Conservation (phyloP, 2,888 invertebrate genomes). For the Loripinus fragilis region DNA sequence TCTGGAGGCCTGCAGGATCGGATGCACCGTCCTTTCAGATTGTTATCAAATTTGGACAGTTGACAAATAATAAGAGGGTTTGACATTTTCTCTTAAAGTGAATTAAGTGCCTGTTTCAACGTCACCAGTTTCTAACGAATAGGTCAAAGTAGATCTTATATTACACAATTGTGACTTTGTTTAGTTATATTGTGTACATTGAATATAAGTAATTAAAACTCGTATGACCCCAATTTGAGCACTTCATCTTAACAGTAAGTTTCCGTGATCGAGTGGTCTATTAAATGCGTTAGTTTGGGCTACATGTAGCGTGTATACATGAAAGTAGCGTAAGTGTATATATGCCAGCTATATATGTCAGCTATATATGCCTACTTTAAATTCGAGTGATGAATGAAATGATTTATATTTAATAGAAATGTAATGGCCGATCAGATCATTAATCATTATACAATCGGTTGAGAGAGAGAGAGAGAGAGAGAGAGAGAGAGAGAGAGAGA, state of each 20-base stretch:
- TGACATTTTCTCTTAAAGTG: slow-evolving; percentile 13
- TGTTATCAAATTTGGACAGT: slow-evolving; percentile 7
- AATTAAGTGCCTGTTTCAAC: slow-evolving; percentile 10
- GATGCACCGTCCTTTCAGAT: slow-evolving; percentile 9
- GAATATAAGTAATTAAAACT: slow-evolving; percentile 16
- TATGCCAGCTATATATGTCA: no score
- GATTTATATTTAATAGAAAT: no score
- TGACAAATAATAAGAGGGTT: slow-evolving; percentile 4
- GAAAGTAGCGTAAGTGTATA: no score
- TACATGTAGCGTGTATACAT: no score
- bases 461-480: no score
- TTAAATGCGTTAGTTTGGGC: not conserved
- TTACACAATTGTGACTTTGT: slow-evolving; percentile 10
- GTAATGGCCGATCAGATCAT: no score
- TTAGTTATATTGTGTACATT: not conserved
- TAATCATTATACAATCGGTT: no score
- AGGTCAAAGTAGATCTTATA: not conserved
- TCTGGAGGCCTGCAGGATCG: not conserved
- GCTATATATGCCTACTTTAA: no score
- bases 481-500: no score
- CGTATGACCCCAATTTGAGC: not conserved
- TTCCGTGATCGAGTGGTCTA: not conserved
- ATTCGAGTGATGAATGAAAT: no score
- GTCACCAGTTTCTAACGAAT: slow-evolving; percentile 4
- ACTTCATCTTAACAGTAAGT: not conserved